Evolutionary conservation across 2,113 vertebrate genomes (phyloP), one percentile per base, ranked within the genome.

Genomic region (Hippocampus abdominalis): DNA sequence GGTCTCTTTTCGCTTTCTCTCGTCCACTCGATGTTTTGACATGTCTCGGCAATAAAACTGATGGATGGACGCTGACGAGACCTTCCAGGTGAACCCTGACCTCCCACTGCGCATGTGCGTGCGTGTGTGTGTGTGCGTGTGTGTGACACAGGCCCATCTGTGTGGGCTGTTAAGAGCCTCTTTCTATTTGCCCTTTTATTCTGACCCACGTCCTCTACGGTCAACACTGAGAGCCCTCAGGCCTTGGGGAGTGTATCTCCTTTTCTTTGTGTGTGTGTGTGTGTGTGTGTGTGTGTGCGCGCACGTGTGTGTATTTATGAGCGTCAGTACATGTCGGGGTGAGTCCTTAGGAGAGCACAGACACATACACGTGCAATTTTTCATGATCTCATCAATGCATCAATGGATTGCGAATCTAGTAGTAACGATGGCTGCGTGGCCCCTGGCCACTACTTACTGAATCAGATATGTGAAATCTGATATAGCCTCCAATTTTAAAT

Each of bases 1-100:
- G 40, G 44, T 65, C 65, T 73, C 46, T 44, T 2, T 75, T n/a
- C 51, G 21, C 51, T 53, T 8, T 53, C 8, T 66, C 46, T 57
- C 11, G 36, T 71, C 66, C 64, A 76, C 65, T 42, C 62, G 72
- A 39, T 80, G 79, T 84, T 85, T 77, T 87, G 87, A 77, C 88
- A 86, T 69, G 72, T 40, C 65, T 42, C 49, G 29, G 77, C 84
- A 81, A 91, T 93, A 93, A 93, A 93, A 88, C 85, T 92, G 91
- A 93, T 91, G 87, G 87, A 92, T 91, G 85, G 84, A 86, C 68
- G 73, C 78, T 88, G 89, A 90, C 87, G 90, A 88, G 82, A 87
- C 85, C 87, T 86, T 82, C 69, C 91, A 91, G 88, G 89, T 92
- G 92, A 92, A 89, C 92, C 90, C 85, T 93, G 91, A 93, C 91